These are phyloP conservation scores for Phoronis australis DNA, from an alignment of 2,888 invertebrate genomes.

Conservation along the genomic window DNA sequence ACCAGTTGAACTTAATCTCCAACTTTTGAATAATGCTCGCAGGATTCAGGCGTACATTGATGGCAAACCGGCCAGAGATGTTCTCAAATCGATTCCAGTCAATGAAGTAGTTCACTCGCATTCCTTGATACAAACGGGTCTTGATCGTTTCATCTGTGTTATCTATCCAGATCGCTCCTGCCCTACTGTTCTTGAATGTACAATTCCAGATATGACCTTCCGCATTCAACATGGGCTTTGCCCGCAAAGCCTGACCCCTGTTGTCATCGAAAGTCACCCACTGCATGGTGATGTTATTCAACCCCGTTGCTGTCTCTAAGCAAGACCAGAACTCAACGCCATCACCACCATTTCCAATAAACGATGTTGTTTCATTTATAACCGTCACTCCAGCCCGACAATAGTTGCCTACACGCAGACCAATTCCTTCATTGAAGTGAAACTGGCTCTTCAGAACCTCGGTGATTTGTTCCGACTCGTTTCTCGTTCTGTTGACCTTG, in stretches of 20 bases:
- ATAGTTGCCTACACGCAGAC: conserved; percentile 87
- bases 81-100: conserved; percentile 74
- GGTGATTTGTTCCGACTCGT: conserved; percentile 29
- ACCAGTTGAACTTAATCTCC: conserved; percentile 79
- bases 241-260: conserved; percentile 40
- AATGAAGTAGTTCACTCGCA: conserved; percentile 42
- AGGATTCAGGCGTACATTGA: conserved; percentile 79
- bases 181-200: conserved; percentile 74
- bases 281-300: conserved; percentile 47
- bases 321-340: conserved; percentile 80
- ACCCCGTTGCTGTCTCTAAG: conserved; percentile 58
- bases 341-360: conserved; percentile 72
- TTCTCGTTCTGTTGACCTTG: conserved; percentile 38
- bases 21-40: conserved; percentile 77
- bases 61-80: conserved; percentile 84
- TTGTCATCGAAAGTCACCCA: conserved; percentile 41
- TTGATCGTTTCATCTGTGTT: conserved; percentile 60
- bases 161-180: conserved; percentile 78
- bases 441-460: conserved; percentile 77
- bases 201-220: conserved; percentile 65
- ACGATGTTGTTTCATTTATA: conserved; percentile 89
- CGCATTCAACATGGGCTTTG: conserved; percentile 46
- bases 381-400: conserved; percentile 61
- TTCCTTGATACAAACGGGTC: conserved; percentile 41
- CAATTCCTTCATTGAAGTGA: conserved; percentile 79